phyloP scores from a whole-genome alignment of 2,888 invertebrate genomes.

The Elgonia sp. region DNA sequence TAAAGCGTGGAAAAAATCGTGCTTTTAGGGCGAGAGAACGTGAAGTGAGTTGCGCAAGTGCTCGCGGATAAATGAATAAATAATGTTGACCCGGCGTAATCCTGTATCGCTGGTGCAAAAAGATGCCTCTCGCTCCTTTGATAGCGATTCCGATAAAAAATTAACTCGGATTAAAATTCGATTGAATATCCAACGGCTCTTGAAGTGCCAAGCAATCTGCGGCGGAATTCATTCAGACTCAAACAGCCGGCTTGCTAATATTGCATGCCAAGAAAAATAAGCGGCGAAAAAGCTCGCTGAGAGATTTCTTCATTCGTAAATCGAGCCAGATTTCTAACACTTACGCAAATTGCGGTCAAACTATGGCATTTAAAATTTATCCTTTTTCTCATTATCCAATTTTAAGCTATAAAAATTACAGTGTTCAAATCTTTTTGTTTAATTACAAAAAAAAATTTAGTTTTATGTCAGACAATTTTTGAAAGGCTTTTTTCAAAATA shows the following conservation, averaged over 20 bases:
- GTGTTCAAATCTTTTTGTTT: too few species aligned
- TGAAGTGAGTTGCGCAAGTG: slow-evolving; percentile 9
- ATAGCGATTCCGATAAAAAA: slow-evolving; percentile 50
- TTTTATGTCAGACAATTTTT: too few species aligned
- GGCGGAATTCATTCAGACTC: slow-evolving; percentile 46
- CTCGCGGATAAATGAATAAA: slow-evolving; percentile 50
- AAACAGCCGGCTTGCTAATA: slow-evolving; percentile 24
- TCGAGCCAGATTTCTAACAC: too few species aligned
- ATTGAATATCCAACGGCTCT: slow-evolving; percentile 42
- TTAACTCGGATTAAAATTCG: slow-evolving; percentile 62
- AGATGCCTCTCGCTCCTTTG: slow-evolving; percentile 42
- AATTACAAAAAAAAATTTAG: too few species aligned
- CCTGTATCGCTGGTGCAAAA: slow-evolving; percentile 34
- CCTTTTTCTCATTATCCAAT: too few species aligned
- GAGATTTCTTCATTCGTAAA: not conserved
- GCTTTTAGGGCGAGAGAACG: not conserved
- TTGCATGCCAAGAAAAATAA: slow-evolving; percentile 39
- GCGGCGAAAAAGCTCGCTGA: not conserved
- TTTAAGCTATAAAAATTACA: too few species aligned
- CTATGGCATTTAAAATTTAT: too few species aligned
- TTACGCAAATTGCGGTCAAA: too few species aligned
- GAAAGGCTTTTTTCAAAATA: too few species aligned
- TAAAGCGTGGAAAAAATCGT: slow-evolving; percentile 21
- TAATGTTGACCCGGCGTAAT: slow-evolving; percentile 45
- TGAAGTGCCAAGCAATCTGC: slow-evolving; percentile 53